phyloP scores from a whole-genome alignment of 2,888 invertebrate species.

The Limnephilus auricula region DNA sequence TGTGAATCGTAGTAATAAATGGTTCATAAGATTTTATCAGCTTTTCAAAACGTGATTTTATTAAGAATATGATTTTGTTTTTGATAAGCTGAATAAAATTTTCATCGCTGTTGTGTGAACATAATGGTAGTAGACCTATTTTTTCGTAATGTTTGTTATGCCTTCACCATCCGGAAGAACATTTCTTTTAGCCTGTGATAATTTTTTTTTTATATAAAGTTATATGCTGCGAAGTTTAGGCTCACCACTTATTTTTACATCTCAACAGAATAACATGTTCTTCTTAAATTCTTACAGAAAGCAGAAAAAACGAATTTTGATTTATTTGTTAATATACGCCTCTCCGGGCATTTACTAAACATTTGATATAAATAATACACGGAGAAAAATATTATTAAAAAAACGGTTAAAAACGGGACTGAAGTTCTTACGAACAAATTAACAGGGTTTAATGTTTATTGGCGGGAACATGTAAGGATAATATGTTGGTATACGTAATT shows the following conservation, averaged over 20 bases:
- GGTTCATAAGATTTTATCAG: constrained; percentile 14
- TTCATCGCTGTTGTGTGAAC: background rate
- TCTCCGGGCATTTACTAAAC: too few relatives aligned
- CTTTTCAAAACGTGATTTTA: background rate
- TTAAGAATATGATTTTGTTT: background rate
- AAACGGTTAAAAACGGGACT: too few relatives aligned
- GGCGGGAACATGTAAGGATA: too few relatives aligned
- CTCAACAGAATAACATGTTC: background rate
- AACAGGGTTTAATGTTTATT: too few relatives aligned
- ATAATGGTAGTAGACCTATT: background rate
- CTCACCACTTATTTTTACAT: background rate
- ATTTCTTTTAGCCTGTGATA: background rate
- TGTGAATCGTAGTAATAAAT: constrained; percentile 2
- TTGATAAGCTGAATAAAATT: background rate
- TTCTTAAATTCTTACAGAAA: background rate
- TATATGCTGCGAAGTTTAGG: too few relatives aligned
- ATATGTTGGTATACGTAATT: too few relatives aligned
- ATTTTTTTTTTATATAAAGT: too few relatives aligned
- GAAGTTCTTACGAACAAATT: too few relatives aligned
- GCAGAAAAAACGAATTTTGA: background rate
- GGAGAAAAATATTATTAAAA: too few relatives aligned
- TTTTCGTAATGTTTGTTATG: background rate
- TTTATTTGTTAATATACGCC: too few relatives aligned
- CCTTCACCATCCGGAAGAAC: background rate
- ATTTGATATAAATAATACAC: too few relatives aligned